Base-by-base conservation (phyloP, 2,888 invertebrate genomes). In the Tachina lurida region DNA sequence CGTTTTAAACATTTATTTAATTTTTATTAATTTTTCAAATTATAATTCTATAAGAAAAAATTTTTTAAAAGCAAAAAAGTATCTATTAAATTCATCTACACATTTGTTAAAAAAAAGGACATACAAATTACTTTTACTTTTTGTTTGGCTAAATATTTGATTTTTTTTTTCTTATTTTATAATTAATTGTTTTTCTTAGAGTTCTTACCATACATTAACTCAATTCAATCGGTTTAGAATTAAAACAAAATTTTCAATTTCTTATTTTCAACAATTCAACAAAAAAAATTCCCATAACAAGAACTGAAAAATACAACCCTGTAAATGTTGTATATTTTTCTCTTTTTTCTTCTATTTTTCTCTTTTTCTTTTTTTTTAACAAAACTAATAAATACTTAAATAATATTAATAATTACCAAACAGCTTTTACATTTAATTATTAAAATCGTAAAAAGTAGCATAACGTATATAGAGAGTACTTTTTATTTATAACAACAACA, bases 391-490 rank as follows among this genome's bases (percentile, higher is more conserved):
- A 31, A 31, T 31, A 31, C 31, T 65, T 62, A 45, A 65, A 52
- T 63, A 70, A 45, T 41, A 49, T 45, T 78, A 54, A 63, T 80
- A 76, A 84, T 83, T 70, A 49, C 56, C 73, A 77, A 87, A 90
- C 90, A 91, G 91, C 90, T 89, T 89, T 90, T 90, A 89, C 91
- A 90, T 91, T 90, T 90, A 91, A 90, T 90, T 91, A 91, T 87
- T 91, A 91, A 88, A 84, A 49, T 62, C 17, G 17, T 67, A 76
- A 47, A 76, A 74, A 76, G 73, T 58, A 70, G 60, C 78, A 83
- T 86, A 67, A 60, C 79, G 58, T 73, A 82, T 52, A 80, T 84
- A 81, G 76, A 84, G 56, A 80, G 65, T 84, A 79, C 49, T 49
- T 84, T 80, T 87, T 80, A 85, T 77, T 82, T 84, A 81, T 76